Percentiles rank a stretch among this genome's conserved stretches.
Conservation (phyloP, 2,113 vertebrate genomes). For the Microtus ochrogaster region DNA sequence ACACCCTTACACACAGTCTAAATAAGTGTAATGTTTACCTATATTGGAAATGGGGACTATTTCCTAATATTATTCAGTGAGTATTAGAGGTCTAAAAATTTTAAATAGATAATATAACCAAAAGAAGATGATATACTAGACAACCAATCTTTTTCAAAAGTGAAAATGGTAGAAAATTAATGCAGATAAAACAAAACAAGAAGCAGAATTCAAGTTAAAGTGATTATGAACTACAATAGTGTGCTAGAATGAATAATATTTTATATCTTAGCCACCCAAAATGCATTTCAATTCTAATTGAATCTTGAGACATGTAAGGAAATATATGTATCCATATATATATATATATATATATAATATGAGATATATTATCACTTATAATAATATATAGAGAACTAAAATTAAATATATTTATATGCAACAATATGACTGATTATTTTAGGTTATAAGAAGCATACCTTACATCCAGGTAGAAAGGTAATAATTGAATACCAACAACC, state of each 20-base stretch:
- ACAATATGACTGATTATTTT: neutral
- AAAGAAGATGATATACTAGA: neutral
- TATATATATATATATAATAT: too few relatives aligned
- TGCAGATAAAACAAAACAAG: neutral
- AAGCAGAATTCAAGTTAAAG: neutral
- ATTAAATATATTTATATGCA: neutral
- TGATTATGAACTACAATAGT: neutral
- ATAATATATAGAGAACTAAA: neutral
- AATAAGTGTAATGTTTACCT: neutral
- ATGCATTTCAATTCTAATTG: neutral
- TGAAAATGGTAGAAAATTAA: neutral
- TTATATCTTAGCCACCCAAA: neutral
- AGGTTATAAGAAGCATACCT: neutral
- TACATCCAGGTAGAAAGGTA: neutral
- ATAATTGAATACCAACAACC: neutral
- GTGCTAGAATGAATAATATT: neutral
- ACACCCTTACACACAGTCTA: neutral
- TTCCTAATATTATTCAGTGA: neutral
- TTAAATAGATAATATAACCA: neutral
- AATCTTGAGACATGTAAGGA: neutral
- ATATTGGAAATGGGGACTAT: neutral
- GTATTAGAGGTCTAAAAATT: neutral
- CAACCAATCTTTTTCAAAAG: neutral
- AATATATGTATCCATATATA: neutral
- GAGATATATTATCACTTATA: neutral